phyloP scores from a whole-genome alignment of 2,797 vertebrate genomes.

The Lophotriccus pileatus region DNA sequence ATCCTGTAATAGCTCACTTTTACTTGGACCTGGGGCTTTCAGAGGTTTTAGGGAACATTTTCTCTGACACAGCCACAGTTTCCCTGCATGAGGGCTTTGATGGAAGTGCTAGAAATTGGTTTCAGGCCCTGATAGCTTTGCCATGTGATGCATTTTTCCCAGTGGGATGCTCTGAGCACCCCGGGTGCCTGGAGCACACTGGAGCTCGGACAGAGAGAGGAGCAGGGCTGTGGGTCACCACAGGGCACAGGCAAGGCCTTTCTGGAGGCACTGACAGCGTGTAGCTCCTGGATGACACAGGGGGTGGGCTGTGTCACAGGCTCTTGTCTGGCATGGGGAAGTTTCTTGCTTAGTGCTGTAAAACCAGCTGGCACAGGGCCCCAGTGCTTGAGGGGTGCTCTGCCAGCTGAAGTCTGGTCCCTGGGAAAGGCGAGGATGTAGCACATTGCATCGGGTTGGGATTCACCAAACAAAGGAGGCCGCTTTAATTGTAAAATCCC shows the following conservation, averaged over 20 bases:
- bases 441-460: background rate
- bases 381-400: background rate
- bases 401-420: background rate
- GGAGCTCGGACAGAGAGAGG: background rate
- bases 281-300: background rate
- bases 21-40: conserved; percentile 3
- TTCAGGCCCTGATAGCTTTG: background rate
- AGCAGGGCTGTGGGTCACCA: background rate
- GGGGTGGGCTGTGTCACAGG: background rate
- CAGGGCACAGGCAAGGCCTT: background rate
- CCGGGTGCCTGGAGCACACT: background rate
- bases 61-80: background rate
- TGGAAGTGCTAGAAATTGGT: background rate
- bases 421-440: background rate
- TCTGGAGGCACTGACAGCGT: background rate
- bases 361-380: background rate
- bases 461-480: background rate
- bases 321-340: background rate
- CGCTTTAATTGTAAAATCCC: background rate
- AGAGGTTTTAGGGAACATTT: background rate
- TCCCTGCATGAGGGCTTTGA: background rate
- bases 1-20: background rate
- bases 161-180: background rate
- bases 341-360: background rate
- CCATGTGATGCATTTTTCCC: background rate